A percentile compares a stretch with the other conserved stretches of the same genome.
Evolutionary conservation across 2,797 vertebrate genomes (phyloP).

Genomic region (Anas capensis): DNA sequence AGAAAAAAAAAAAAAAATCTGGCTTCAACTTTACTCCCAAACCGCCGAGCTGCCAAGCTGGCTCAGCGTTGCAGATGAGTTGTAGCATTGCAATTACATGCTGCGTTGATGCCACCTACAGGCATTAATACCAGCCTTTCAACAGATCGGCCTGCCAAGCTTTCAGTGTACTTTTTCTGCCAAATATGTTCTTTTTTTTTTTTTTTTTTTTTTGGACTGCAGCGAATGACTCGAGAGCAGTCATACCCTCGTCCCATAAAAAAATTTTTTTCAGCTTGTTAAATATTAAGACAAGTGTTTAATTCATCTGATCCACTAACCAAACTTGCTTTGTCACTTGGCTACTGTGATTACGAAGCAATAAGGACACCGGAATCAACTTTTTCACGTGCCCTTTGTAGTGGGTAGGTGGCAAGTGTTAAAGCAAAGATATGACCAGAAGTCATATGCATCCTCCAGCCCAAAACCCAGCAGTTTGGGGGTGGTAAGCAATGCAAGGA

Average conservation of each 20-base stretch:
- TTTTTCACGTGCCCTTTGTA: neutral
- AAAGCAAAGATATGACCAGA: neutral
- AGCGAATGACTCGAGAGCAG: neutral
- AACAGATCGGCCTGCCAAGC: neutral
- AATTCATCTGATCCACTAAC: neutral
- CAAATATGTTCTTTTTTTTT: neutral
- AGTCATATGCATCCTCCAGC: neutral
- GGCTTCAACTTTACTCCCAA: neutral
- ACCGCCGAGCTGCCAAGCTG: neutral
- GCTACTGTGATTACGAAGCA: neutral
- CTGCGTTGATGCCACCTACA: conserved; percentile 69
- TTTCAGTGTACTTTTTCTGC: accelerated
- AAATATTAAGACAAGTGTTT: neutral
- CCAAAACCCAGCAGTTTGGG: neutral
- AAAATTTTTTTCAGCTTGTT: neutral
- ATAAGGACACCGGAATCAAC: neutral
- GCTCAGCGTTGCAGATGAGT: neutral
- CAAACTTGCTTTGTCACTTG: neutral
- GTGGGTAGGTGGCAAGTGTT: neutral
- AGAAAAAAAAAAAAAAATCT: neutral
- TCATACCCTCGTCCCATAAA: neutral
- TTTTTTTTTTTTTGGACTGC: neutral
- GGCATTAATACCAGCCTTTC: neutral
- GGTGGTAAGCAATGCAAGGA: neutral
- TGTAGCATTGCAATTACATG: neutral